Base-by-base conservation (phyloP, 2,888 invertebrate genomes). In the Gibbula magus region DNA sequence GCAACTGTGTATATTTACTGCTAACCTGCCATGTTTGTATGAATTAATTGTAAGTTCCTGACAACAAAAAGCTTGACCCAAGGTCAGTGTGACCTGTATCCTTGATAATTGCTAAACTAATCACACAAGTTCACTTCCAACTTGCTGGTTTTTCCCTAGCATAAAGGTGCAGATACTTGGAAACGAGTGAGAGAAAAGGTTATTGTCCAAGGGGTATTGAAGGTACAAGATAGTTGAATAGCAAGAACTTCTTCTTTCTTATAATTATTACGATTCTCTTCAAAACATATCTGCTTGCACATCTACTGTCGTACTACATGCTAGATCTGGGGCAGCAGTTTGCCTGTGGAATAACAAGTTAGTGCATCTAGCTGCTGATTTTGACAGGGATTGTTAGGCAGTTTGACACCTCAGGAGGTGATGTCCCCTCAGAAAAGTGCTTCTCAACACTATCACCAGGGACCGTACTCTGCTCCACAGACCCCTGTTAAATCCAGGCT, bases 401-500 rank as follows among this genome's bases (percentile, higher is more conserved):
- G 74, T 74, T 51, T 74, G 74, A 74, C 51, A 39, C 51, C 74
- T 51, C 51, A 74, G 39, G 74, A 74, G 39, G 74, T 74, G 45
- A 25, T 51, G 51, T 74, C 74, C 52, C 74, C 74, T 51, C 45
- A 74, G 74, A 74, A 45, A 74, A 51, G 25, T 74, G 25, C 25
- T 39, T 51, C 51, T 16, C 39, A 29, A 25, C 74, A 52, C 16
- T 74, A 74, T 25, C 74, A 74, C 51, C 74, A 39, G 22, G 51
- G 45, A 74, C 45, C 74, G 16, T 51, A 66, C 74, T 67, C 70
- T 67, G 25, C 75, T 79, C 79, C 82, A 70, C 81, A 81, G 78
- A 56, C 67, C 45, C 79, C 66, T 77, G 75, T 80, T 75, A 84
- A 85, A 78, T 86, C 84, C 85, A 84, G 85, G 83, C 84, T 87